Percentiles rank a stretch among this genome's conserved stretches.
These are phyloP conservation scores for Cryptocephalus primarius DNA, from an alignment of 2,888 invertebrate genomes.

Conservation along the genomic window DNA sequence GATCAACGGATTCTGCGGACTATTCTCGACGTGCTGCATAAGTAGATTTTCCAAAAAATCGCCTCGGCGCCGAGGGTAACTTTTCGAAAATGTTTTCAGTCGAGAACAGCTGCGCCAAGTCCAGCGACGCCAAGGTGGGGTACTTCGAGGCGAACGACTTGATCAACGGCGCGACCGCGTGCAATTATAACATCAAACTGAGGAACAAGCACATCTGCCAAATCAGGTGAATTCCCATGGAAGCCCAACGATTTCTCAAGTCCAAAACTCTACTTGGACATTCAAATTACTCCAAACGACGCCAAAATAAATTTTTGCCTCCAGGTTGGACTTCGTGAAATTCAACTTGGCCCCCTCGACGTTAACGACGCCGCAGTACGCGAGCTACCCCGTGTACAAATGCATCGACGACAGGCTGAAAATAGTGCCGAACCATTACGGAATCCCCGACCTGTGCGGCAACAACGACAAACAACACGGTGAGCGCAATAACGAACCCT, in stretches of 20 bases:
- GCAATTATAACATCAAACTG: slow-evolving; percentile 46
- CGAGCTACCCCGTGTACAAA: slow-evolving; percentile 14
- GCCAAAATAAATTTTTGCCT: slow-evolving; percentile 7
- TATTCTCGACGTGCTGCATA: slow-evolving; percentile 21
- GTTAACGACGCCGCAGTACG: slow-evolving; percentile 33
- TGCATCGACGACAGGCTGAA: slow-evolving; percentile 45
- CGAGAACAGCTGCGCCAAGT: slow-evolving; percentile 19
- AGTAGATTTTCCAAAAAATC: too few species aligned
- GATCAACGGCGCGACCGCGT: slow-evolving; percentile 40
- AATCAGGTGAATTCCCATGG: slow-evolving; percentile 33
- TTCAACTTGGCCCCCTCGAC: slow-evolving; percentile 38
- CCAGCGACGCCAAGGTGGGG: slow-evolving; percentile 25
- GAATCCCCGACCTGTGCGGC: slow-evolving; percentile 48
- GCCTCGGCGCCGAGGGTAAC: too few species aligned
- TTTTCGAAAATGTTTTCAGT: slow-evolving; percentile 5
- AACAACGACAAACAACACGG: slow-evolving; percentile 52
- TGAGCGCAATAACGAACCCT: slow-evolving; percentile 26
- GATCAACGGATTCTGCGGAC: slow-evolving; percentile 16
- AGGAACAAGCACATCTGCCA: slow-evolving; percentile 50
- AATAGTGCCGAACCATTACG: slow-evolving; percentile 42
- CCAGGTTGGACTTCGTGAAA: slow-evolving; percentile 44
- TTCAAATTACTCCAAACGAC: too few species aligned
- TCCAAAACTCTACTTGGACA: background rate
- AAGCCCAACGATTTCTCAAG: background rate
- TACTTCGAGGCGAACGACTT: slow-evolving; percentile 26